A percentile compares a stretch with the other conserved stretches of the same genome.
These are phyloP conservation scores for Chroicocephalus ridibundus DNA, from an alignment of 2,113 vertebrate species.

Conservation along the genomic window DNA sequence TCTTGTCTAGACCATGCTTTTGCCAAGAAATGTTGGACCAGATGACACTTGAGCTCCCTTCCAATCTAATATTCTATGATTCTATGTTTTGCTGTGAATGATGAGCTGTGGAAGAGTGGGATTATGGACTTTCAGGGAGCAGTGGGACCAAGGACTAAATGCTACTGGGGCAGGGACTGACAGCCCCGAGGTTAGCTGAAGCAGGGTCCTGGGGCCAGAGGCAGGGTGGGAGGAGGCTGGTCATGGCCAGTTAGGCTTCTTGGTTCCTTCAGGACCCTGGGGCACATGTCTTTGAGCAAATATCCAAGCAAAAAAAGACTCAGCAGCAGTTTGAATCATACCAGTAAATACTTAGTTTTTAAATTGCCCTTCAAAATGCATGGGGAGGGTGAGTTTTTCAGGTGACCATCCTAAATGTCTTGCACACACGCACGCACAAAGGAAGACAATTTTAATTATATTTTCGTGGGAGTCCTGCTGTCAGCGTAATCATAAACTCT, in stretches of 20 bases:
- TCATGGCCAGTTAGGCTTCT: neutral
- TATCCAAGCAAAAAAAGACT: neutral
- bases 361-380: neutral
- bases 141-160: neutral
- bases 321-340: neutral
- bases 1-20: neutral
- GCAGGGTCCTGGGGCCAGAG: neutral
- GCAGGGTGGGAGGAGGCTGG: neutral
- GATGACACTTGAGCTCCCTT: neutral
- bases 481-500: constrained; percentile 15
- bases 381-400: neutral
- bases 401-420: neutral
- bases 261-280: neutral
- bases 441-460: constrained; percentile 5
- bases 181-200: neutral
- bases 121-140: neutral
- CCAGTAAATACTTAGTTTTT: neutral
- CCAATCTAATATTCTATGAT: neutral
- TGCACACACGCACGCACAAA: neutral
- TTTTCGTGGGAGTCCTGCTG: neutral
- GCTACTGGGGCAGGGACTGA: neutral
- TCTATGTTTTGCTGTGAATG: neutral
- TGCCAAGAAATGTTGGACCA: too few relatives aligned
- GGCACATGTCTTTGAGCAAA: neutral
- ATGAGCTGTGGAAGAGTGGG: neutral